Base-by-base conservation (phyloP, 2,797 vertebrate species). In the Hemitrygon akajei region DNA sequence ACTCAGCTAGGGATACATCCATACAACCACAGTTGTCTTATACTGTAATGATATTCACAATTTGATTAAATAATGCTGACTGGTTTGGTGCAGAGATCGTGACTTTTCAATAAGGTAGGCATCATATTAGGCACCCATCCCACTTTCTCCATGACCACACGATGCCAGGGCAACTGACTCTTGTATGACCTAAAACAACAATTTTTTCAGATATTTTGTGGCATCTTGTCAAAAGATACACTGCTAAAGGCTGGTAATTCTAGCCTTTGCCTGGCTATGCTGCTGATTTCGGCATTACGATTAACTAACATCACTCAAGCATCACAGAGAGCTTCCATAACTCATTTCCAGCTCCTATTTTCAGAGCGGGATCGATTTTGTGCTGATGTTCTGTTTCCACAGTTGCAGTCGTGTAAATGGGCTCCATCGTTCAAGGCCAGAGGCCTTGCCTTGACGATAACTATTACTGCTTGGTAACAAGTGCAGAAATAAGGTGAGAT, bases 131-230 rank as follows among this genome's bases (percentile, higher is more conserved):
- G 60, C 58, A 27, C 56, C 82, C 14, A 27, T 86, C 27, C 56
- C 58, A 37, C 34, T n/a, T 69, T 37, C 60, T 34, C 84, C n/a
- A 11, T 87, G 58, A 58, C 84, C 84, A 63, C 27, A n/a, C 16
- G 9, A 69, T 89, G 86, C 60, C 60, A 89, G 34, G 63, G 63
- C 34, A 89, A 60, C 60, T 89, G 60, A 69, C 60, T 34, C 63
- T 25, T 89, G 86, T 34, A 18, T 89, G n/a, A 66, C n/a, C 86
- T 37, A 18, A 66, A 89, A 30, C n/a, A n/a, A 66, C 66, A 18
- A 2, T 66, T 89, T 22, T 37, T 34, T 60, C 86, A 89, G 86
- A 63, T 89, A 89, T 66, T 89, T 89, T n/a, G 58, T n/a, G 84
- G 60, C 30, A 20, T 6, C 58, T 87, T 89, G 86, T 37, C 86